Evolutionary conservation across 2,888 invertebrate species (phyloP), one percentile per base, ranked within the genome.

Genomic region (Vannuccia rotundouncinata): DNA sequence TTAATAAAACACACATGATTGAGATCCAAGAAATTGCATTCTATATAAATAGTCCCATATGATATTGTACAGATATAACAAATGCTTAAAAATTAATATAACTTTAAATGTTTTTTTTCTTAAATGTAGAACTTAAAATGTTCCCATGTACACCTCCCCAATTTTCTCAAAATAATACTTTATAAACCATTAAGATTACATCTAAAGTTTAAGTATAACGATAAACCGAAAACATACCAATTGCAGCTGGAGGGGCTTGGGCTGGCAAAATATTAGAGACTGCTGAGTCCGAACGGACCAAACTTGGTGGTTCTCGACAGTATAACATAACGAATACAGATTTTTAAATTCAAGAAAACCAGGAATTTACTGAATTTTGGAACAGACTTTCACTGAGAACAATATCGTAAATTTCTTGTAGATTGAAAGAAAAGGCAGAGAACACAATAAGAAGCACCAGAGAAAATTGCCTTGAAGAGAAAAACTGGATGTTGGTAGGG

Each of bases 401-500:
- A 22, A n/a, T 66, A 22, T 66, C 10, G 25, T 22, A 27, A 66
- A 13, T 66, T 66, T 66, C 66, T 66, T 27, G 66, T 66, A 66
- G 66, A 22, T 66, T 66, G 10, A 27, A 66, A 66, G 66, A 66
- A 66, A 66, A 66, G 2, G 66, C 66, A 66, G 22, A 66, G 10
- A 66, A 66, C 66, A 66, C 66, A 66, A 66, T 66, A 66, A 66
- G 2, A 66, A 66, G 10, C 25, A 2, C 25, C 25, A 22, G 25
- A 5, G 66, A 66, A 66, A 66, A 5, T 66, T 66, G 25, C 66
- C 66, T 66, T 66, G 10, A 2, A 66, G 25, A 66, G 66, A 66
- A 66, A 45, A 66, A 66, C 66, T 66, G 25, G 66, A 5, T 66
- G 25, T 66, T 66, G 66, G 66, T 66, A 22, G 66, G 66, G 66